Conservation (phyloP, 1,140 invertebrate genomes). For the Drosophila simulans region DNA sequence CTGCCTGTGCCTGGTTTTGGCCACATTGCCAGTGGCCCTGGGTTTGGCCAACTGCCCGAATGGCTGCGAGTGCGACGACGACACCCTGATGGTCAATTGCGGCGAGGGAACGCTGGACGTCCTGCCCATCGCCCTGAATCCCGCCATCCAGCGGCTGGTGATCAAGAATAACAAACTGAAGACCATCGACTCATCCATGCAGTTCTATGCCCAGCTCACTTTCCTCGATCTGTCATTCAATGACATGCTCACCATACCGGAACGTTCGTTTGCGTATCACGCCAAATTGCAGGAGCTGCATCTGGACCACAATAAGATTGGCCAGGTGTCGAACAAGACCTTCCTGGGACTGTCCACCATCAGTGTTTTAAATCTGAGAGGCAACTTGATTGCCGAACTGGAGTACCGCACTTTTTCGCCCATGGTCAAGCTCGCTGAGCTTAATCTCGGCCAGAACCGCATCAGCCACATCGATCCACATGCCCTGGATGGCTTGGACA, state of each 20-base stretch:
- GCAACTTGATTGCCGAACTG: slow-evolving; percentile 93
- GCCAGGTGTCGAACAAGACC: slow-evolving; percentile 90
- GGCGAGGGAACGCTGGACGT: slow-evolving; percentile 93
- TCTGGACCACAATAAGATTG: slow-evolving; percentile 93
- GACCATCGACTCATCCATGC: slow-evolving; percentile 93
- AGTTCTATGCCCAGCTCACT: slow-evolving; percentile 93
- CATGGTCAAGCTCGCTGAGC: slow-evolving; percentile 91
- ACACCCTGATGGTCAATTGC: slow-evolving; percentile 94
- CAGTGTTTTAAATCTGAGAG: slow-evolving; percentile 91
- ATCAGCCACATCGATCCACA: slow-evolving; percentile 91
- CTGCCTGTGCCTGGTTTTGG: slow-evolving; percentile 6
- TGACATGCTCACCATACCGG: slow-evolving; percentile 91
- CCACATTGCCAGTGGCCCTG: slow-evolving; percentile 38
- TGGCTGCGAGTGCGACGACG: slow-evolving; percentile 94
- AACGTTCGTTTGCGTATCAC: slow-evolving; percentile 91
- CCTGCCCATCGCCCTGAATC: slow-evolving; percentile 95
- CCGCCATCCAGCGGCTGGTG: slow-evolving; percentile 92
- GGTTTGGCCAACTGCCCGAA: slow-evolving; percentile 89
- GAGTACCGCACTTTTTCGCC: slow-evolving; percentile 90
- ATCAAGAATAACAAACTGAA: slow-evolving; percentile 94
- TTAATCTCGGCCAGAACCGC: slow-evolving; percentile 94
- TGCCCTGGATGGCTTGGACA: slow-evolving; percentile 91
- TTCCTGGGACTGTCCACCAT: slow-evolving; percentile 91
- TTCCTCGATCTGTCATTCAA: slow-evolving; percentile 94
- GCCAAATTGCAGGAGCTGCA: slow-evolving; percentile 92